These are phyloP conservation scores for Tetraneura akinire DNA, from an alignment of 1,140 invertebrate species.

Conservation along the genomic window DNA sequence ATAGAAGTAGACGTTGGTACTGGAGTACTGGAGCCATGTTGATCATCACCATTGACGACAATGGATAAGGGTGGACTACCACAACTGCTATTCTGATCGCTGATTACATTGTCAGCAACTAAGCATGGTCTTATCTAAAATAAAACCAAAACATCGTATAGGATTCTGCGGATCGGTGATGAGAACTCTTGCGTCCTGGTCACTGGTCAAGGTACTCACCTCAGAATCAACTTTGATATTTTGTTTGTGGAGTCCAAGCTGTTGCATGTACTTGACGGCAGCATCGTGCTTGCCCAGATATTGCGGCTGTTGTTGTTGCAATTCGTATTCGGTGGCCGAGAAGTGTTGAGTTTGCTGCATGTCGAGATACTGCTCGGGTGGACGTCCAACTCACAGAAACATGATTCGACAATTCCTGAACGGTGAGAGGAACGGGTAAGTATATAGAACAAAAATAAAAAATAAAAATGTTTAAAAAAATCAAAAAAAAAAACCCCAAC, in stretches of 20 bases:
- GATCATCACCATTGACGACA: slow-evolving; percentile 39
- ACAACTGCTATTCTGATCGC: slow-evolving; percentile 42
- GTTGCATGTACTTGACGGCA: slow-evolving; percentile 49
- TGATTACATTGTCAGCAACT: slow-evolving; percentile 44
- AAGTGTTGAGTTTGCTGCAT: slow-evolving; percentile 48
- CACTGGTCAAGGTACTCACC: no score
- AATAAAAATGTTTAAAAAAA: no score
- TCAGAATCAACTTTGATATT: slow-evolving; percentile 42
- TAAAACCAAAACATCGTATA: no score
- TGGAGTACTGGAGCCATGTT: slow-evolving; percentile 37
- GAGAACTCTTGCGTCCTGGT: no score
- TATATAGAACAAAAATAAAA: no score
- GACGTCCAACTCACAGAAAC: neutral
- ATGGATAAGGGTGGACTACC: slow-evolving; percentile 43
- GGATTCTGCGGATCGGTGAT: no score
- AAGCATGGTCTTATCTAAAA: slow-evolving; percentile 40
- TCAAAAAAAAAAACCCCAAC: no score
- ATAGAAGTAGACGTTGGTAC: slow-evolving; percentile 17
- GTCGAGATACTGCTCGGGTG: neutral
- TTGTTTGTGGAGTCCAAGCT: slow-evolving; percentile 34
- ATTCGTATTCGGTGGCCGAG: slow-evolving; percentile 34
- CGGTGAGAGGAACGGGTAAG: neutral
- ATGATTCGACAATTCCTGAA: neutral
- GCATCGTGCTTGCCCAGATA: slow-evolving; percentile 44
- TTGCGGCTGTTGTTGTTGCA: slow-evolving; percentile 49